Base-by-base conservation (phyloP, 64 coral and sea anemone genomes). In the Pocillopora verrucosa region DNA sequence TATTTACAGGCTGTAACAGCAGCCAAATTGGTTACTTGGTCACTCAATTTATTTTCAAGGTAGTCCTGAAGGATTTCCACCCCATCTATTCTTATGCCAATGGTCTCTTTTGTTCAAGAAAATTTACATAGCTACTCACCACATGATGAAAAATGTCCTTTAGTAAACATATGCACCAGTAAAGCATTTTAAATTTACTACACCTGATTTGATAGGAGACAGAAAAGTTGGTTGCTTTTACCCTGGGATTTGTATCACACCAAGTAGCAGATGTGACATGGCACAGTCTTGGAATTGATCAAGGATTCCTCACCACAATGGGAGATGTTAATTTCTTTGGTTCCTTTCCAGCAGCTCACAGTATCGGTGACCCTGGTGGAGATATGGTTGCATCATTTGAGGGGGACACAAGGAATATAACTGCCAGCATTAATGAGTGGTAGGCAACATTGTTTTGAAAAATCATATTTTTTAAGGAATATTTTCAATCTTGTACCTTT, bases 221-320 rank as follows among this genome's bases (percentile, higher is more conserved):
- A 63, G 88, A 95, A 72, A 98, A 98, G 84, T 79, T 98, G 16
- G 90, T 98, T 34, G 96, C 93, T 15, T 98, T 98, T 68, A 98
- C 90, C 20, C 77, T 98, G 92, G 96, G 96, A 6, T 95, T 93
- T 92, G 93, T 98, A 45, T 98, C 96, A 9, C 96, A 98, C 26
- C 96, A 98, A 98, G 93, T 98, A 9, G 93, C 96, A 36, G 96
- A 98, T 59, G 62, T 98, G 15, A 93, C 96, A 5, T 98, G 96
- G 96, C 96, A 98, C 75, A 98, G 96, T 76, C 85, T 98, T 10
- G 96, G 93, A 2, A 98, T 98, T 37, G 63, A 95, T 45, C 93
- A 98, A 79, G 96, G 96, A 60, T 98, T 98, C 65, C 62, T 98
- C 57, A 89, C 51, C 88, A 95, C 91, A 34, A 98, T 98, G 96